phyloP scores from a whole-genome alignment of 1,140 invertebrate species.

The Bombus picipes region DNA sequence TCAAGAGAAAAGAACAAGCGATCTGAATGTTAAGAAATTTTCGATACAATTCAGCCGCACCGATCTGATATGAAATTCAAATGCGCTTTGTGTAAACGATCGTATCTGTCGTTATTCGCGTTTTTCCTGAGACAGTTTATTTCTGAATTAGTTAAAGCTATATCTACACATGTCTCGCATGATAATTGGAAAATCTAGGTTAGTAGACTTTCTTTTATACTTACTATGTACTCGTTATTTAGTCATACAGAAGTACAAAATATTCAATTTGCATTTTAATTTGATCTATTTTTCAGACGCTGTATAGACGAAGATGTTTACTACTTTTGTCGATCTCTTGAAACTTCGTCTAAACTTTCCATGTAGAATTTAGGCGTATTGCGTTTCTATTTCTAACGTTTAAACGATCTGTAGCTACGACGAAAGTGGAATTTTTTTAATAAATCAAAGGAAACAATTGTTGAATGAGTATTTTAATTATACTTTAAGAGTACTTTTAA shows the following conservation, averaged over 20 bases:
- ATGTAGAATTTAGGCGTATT: background rate
- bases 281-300: background rate
- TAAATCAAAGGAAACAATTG: background rate
- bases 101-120: slow-evolving; percentile 5
- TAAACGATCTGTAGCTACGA: background rate
- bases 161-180: background rate
- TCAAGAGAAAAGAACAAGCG: background rate
- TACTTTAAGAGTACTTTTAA: no score
- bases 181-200: slow-evolving; percentile 13
- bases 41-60: background rate
- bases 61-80: slow-evolving; percentile 7
- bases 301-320: background rate
- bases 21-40: background rate
- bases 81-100: background rate
- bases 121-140: background rate
- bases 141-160: background rate
- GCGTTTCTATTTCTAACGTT: background rate
- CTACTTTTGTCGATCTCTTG: no score
- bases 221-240: no score
- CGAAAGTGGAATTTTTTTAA: background rate
- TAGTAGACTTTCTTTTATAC: background rate
- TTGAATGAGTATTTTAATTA: background rate
- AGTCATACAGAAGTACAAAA: background rate
- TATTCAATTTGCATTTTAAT: background rate
- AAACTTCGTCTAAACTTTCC: background rate